Base-by-base conservation (phyloP, 64 coral and sea anemone species). In the Montipora foliosa region DNA sequence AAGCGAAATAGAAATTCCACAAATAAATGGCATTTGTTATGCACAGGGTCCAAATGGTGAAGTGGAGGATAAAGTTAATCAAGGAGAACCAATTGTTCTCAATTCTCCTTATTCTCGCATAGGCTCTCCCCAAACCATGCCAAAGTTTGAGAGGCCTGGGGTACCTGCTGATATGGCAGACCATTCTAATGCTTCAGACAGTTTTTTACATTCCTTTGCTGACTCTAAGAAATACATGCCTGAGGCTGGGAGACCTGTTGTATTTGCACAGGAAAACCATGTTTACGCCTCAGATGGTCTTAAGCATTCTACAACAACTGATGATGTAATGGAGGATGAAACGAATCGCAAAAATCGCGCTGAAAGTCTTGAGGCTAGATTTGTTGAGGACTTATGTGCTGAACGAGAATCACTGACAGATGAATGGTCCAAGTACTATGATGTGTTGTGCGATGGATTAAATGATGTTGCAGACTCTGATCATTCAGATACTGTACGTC, bases 351-450 rank as follows among this genome's bases (percentile, higher is more conserved):
- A 20, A 14, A 62, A 82, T 44, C 3, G 37, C 0, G 79, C 15
- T 70, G 82, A 50, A 71, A 71, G 67, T 71, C 19, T 96, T 45
- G 96, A 98, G 84, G 21, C 70, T 14, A 80, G 51, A 47, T 98
- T 98, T 50, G 15, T 98, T 22, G 84, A 98, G 46, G 93, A 98
- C 67, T 79, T 98, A n/a, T 98, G 64, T 64, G 92, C 44, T 44
- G 77, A 73, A 53, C 76, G 96, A 5, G 96, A 98, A 88, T 91
- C 62, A n/a, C 59, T 58, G 22, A 53, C 79, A 55, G 96, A 98
- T 51, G 89, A 93, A 21, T 98, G 96, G 96, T 75, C 81, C 46
- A 92, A 89, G 61, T 98, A 98, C 73, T 95, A 94, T 80, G 72
- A 98, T 49, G 16, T 98, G 0, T 24, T 86, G 19, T 49, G 10